These are phyloP conservation scores for Hoplostethus atlanticus DNA, from an alignment of 2,797 vertebrate species.

Conservation along the genomic window DNA sequence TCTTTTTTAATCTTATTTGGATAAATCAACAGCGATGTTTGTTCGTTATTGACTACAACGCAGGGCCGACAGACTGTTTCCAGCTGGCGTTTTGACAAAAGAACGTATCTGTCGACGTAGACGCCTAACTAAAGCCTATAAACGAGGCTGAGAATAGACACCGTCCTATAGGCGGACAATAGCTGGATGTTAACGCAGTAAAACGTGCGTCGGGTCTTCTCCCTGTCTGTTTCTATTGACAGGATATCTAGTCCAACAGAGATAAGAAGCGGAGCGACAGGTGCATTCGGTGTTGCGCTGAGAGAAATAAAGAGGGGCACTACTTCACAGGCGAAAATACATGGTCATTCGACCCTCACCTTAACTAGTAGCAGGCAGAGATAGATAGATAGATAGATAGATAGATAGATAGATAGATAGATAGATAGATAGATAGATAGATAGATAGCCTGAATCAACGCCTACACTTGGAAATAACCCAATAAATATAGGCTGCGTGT, in stretches of 20 bases:
- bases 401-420: too few relatives aligned
- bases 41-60: constrained; percentile 22
- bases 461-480: constrained; percentile 3
- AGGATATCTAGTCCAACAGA: constrained; percentile 36
- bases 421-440: too few relatives aligned
- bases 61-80: constrained; percentile 1
- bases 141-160: too few relatives aligned
- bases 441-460: not conserved
- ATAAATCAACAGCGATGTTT: constrained; percentile 31
- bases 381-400: too few relatives aligned
- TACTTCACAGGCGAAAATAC: too few relatives aligned
- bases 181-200: constrained; percentile 3
- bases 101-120: constrained; percentile 39
- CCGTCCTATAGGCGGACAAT: constrained; percentile 25
- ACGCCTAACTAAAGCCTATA: not conserved
- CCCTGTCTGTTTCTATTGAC: constrained; percentile 26
- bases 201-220: constrained; percentile 31
- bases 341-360: too few relatives aligned
- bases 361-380: too few relatives aligned
- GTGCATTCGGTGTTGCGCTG: constrained; percentile 38
- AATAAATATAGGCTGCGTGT: constrained; percentile 8
- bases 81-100: constrained; percentile 50
- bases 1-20: constrained; percentile 34
- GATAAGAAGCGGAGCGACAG: constrained; percentile 64
- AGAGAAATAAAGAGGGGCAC: constrained; percentile 13